Evolutionary conservation across 1,140 invertebrate genomes (phyloP).

Genomic region (Drosophila insularis): DNA sequence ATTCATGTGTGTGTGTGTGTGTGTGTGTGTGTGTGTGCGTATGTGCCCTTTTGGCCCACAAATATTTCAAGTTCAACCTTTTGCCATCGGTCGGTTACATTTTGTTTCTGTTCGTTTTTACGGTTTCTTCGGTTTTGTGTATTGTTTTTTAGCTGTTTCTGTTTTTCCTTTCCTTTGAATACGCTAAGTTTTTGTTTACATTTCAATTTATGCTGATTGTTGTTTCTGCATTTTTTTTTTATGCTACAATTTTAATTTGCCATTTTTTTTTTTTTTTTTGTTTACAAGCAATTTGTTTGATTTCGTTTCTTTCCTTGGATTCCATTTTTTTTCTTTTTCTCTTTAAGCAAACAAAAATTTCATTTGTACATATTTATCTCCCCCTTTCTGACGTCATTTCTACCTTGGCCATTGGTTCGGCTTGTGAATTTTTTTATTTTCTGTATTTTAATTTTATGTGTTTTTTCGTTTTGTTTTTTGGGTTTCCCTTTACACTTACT

Average conservation of each 20-base stretch:
- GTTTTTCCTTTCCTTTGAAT: slow-evolving; percentile 38
- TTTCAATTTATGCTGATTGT: slow-evolving; percentile 37
- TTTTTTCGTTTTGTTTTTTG: slow-evolving; percentile 15
- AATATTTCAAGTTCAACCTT: slow-evolving; percentile 57
- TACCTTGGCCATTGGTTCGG: neutral
- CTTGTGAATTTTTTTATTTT: slow-evolving; percentile 10
- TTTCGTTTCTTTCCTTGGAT: neutral
- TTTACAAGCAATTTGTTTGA: slow-evolving; percentile 25
- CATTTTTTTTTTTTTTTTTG: slow-evolving; percentile 24
- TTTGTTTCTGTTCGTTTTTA: slow-evolving; percentile 24
- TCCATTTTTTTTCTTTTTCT: no score
- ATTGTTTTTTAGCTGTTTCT: slow-evolving; percentile 14
- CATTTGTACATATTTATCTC: neutral
- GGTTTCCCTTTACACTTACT: slow-evolving; percentile 8
- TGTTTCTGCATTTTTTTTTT: slow-evolving; percentile 45
- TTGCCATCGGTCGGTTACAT: slow-evolving; percentile 13
- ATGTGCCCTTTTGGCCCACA: slow-evolving; percentile 37
- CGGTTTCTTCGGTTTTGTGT: slow-evolving; percentile 17
- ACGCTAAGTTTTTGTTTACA: slow-evolving; percentile 38
- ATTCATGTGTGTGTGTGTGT: neutral
- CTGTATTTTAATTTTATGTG: neutral
- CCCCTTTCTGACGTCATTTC: neutral
- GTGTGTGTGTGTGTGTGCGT: slow-evolving; percentile 15
- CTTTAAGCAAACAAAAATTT: slow-evolving; percentile 1
- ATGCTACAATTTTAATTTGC: slow-evolving; percentile 36